phyloP scores from a whole-genome alignment of 2,113 vertebrate species.

The Conger conger region DNA sequence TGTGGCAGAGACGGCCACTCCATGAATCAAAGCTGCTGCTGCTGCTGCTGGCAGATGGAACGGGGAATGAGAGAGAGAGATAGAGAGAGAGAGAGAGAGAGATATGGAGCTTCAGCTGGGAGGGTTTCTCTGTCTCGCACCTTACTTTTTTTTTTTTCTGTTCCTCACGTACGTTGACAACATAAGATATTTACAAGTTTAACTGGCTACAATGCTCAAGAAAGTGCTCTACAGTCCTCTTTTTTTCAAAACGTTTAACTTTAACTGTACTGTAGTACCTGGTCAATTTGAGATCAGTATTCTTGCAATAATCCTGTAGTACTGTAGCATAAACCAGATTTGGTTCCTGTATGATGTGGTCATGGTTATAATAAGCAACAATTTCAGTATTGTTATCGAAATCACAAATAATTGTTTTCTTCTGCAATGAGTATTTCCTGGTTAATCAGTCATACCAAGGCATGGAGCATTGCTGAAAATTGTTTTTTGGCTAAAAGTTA shows the following conservation, averaged over 20 bases:
- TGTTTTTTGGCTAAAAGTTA: background rate
- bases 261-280: background rate
- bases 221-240: conserved; percentile 9
- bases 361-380: conserved; percentile 9
- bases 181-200: background rate
- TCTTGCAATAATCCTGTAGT: background rate
- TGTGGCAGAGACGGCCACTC: background rate
- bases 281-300: background rate
- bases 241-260: background rate
- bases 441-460: background rate
- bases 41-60: background rate
- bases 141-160: background rate
- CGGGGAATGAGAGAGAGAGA: background rate
- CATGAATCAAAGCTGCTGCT: background rate
- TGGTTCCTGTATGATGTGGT: conserved; percentile 21
- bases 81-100: background rate
- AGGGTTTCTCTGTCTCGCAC: background rate
- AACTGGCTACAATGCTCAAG: background rate
- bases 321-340: background rate
- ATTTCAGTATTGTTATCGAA: conserved; percentile 9
- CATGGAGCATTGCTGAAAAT: background rate
- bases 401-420: conserved; percentile 14
- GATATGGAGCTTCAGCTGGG: background rate
- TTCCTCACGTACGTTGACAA: background rate
- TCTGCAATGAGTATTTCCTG: background rate